These are phyloP conservation scores for Phymatocera aterrima DNA, from an alignment of 2,888 invertebrate genomes.

Conservation along the genomic window DNA sequence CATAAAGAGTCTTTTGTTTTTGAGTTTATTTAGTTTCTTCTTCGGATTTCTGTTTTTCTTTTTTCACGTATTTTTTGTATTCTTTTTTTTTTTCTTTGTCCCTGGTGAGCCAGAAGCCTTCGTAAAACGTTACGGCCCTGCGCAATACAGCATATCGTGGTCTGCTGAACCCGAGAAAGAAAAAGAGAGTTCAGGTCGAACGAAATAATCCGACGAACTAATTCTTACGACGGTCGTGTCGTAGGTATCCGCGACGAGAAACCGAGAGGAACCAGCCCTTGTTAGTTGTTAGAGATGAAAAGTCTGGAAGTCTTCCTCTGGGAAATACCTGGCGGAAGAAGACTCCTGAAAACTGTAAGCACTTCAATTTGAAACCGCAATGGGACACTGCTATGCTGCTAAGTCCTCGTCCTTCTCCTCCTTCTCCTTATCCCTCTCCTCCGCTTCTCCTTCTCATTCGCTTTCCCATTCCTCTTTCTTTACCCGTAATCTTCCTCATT, in stretches of 20 bases:
- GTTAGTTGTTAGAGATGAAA: background rate
- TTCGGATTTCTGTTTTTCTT: no score
- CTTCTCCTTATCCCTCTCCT: constrained; percentile 28
- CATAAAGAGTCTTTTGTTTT: no score
- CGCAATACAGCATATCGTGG: no score
- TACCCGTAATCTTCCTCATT: no score
- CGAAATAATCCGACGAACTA: constrained; percentile 32
- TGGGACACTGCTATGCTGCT: constrained; percentile 39
- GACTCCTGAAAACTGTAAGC: constrained; percentile 43
- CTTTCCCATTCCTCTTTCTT: background rate
- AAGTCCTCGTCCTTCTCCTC: constrained; percentile 33
- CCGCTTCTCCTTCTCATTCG: constrained; percentile 7
- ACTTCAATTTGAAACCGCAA: constrained; percentile 45
- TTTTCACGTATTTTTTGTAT: no score
- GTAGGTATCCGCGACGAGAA: no score
- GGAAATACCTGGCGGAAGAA: constrained; percentile 42
- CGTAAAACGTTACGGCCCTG: background rate
- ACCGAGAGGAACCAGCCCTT: background rate
- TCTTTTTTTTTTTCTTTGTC: no score
- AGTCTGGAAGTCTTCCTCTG: constrained; percentile 39
- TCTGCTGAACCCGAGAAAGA: no score
- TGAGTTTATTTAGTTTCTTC: no score
- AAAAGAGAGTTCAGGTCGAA: constrained; percentile 22
- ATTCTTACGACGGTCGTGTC: constrained; percentile 23
- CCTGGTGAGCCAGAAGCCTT: no score